phyloP scores from a whole-genome alignment of 2,113 vertebrate species.

The Jaculus jaculus region DNA sequence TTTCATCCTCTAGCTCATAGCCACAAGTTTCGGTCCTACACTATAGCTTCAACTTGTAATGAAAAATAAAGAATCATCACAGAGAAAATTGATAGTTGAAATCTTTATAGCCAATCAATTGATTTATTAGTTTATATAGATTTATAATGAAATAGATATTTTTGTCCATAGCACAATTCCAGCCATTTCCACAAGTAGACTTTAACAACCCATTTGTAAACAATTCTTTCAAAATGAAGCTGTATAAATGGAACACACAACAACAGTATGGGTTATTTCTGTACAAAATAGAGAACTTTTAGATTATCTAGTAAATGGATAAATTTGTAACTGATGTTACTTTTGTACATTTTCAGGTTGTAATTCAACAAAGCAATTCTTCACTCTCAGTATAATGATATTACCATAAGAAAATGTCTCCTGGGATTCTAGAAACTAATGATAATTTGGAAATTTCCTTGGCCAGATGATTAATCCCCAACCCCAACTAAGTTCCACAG shows the following conservation, averaged over 20 bases:
- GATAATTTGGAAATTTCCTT: conserved; percentile 23
- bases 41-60: conserved; percentile 46
- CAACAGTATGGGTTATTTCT: neutral
- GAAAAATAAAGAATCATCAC: conserved; percentile 41
- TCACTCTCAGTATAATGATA: neutral
- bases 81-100: conserved; percentile 1
- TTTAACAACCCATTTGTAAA: conserved; percentile 45
- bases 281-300: conserved; percentile 4
- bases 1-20: conserved; percentile 24
- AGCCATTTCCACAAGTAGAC: conserved; percentile 41
- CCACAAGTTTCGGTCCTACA: conserved; percentile 35
- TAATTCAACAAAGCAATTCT: neutral
- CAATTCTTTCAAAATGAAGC: conserved; percentile 46
- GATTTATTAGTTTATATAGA: neutral
- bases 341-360: neutral
- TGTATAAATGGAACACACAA: neutral
- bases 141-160: conserved; percentile 19
- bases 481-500: neutral
- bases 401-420: conserved; percentile 1
- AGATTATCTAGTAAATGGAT: neutral
- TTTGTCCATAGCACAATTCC: neutral
- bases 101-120: neutral
- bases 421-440: neutral
- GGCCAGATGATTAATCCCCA: conserved; percentile 12
- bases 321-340: neutral